These are phyloP conservation scores for Tylochromis polylepis DNA, from an alignment of 2,113 vertebrate genomes.

Conservation along the genomic window DNA sequence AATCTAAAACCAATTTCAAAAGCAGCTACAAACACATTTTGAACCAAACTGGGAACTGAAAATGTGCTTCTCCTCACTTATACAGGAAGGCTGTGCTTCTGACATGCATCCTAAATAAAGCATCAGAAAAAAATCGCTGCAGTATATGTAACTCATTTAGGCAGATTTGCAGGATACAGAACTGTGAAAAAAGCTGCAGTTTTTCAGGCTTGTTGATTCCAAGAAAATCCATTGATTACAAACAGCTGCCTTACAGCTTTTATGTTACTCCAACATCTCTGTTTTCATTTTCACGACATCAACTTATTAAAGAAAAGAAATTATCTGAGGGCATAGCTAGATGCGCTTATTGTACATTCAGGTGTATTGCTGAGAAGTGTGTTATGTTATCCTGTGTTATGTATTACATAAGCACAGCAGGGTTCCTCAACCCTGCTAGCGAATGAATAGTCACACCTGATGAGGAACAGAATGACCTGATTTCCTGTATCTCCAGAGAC, in stretches of 20 bases:
- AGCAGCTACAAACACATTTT: not conserved
- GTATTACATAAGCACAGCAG: conserved; percentile 43
- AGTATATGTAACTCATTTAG: not conserved
- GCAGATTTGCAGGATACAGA: conserved; percentile 15
- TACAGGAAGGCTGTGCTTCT: not conserved
- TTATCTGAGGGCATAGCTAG: not conserved
- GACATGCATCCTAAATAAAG: not conserved
- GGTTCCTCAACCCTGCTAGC: conserved; percentile 26
- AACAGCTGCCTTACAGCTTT: not conserved
- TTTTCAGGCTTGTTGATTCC: not conserved
- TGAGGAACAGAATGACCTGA: conserved; percentile 64
- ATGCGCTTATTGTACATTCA: not conserved
- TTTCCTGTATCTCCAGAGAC: conserved; percentile 63
- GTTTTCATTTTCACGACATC: not conserved
- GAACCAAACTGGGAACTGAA: not conserved
- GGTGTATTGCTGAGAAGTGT: not conserved
- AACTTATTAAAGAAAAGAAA: not conserved
- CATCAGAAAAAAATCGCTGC: not conserved
- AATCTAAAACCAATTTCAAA: not conserved
- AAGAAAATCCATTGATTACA: conserved; percentile 9
- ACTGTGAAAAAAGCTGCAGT: conserved; percentile 13
- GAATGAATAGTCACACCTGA: conserved; percentile 59
- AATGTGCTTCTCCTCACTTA: not conserved
- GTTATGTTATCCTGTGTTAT: not conserved
- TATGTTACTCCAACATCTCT: not conserved